These are phyloP conservation scores for Meandrusa payeni DNA, from an alignment of 2,888 invertebrate species.

Conservation along the genomic window DNA sequence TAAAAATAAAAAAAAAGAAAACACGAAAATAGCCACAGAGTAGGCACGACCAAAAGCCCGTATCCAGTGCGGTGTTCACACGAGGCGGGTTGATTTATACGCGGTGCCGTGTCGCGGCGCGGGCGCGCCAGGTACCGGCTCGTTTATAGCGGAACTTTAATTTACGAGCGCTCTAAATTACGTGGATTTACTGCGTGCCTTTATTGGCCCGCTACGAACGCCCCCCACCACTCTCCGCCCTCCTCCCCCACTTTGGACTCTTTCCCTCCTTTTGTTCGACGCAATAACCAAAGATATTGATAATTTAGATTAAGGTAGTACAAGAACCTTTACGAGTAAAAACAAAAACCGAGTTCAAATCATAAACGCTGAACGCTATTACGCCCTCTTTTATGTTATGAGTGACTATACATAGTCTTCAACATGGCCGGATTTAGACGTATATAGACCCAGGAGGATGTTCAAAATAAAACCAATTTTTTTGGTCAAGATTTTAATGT, in stretches of 20 bases:
- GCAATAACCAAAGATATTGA: constrained; percentile 29
- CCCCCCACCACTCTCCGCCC: constrained; percentile 38
- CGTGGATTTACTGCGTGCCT: constrained; percentile 78
- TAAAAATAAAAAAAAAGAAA: no score
- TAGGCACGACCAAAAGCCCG: constrained; percentile 28
- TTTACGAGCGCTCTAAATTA: constrained; percentile 78
- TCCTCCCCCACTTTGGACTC: constrained; percentile 47
- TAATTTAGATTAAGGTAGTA: neutral
- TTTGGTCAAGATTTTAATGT: no score
- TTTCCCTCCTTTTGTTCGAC: constrained; percentile 46
- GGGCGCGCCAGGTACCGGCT: constrained; percentile 67
- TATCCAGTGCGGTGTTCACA: constrained; percentile 54
- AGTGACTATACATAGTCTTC: no score
- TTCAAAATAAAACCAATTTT: no score
- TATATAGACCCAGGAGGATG: no score
- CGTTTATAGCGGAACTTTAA: constrained; percentile 78
- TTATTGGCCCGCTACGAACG: constrained; percentile 74
- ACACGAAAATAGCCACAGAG: neutral
- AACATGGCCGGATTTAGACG: no score
- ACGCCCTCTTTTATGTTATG: no score
- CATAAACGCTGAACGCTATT: no score
- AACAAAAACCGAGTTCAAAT: no score
- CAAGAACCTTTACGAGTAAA: no score
- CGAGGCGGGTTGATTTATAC: constrained; percentile 50
- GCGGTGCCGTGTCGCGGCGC: constrained; percentile 41